Evolutionary conservation across 2,888 invertebrate genomes (phyloP), one percentile per base, ranked within the genome.

Genomic region (Chrysolina americana): DNA sequence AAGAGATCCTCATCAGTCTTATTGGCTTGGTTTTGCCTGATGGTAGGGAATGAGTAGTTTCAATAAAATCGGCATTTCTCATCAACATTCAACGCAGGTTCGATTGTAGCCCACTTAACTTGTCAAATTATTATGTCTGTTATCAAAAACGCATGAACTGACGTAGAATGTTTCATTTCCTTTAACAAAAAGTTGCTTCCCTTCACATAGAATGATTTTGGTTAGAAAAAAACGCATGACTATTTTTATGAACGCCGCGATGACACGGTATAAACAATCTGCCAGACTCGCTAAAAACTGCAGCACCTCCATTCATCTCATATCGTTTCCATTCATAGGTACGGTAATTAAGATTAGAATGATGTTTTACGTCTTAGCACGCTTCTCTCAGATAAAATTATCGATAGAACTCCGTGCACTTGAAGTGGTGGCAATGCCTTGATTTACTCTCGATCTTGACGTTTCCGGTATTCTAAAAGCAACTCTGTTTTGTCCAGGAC

Each of bases 401-500:
- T 73, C 75, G 75, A 76, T 73, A 71, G 65, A 77, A 50, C 47
- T 63, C 70, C 21, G 62, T 63, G 41, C 75, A 76, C 65, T 75
- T 74, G 77, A 71, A 75, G 73, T 71, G 71, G 72, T 66, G 64
- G 65, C 68, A 63, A 68, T 64, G 21, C 47, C 76, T 73, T 73
- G 69, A 74, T 76, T 79, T 78, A 73, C 76, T 79, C 76, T 76
- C 65, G 68, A 68, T 65, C 50, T 65, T 65, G 76, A 77, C 77
- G 78, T 81, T 80, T 81, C 81, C 81, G 80, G 80, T 78, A 76
- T 77, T 74, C 77, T 48, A 68, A 76, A 70, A 79, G 78, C 75
- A 78, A 78, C 77, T 74, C 53, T 73, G 71, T 70, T 74, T 70
- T 66, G 74, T 75, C 70, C 75, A 53, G 65, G 65, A 78, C 75